Percentiles rank a stretch among this genome's conserved stretches.
Evolutionary conservation across 1,140 invertebrate genomes (phyloP).

Genomic region (Bombus fervidus): DNA sequence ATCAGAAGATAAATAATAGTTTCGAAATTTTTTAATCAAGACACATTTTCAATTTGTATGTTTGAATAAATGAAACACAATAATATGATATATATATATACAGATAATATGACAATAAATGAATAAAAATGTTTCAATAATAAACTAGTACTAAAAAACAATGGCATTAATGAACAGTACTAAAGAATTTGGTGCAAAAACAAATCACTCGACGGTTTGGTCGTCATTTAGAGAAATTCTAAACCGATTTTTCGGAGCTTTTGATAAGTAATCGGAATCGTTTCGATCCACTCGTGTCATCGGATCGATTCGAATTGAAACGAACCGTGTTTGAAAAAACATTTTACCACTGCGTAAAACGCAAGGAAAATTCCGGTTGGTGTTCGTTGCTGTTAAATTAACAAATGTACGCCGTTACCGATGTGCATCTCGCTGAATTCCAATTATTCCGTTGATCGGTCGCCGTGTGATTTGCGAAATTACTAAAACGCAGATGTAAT

Average conservation of each 20-base stretch:
- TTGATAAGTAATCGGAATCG: background rate
- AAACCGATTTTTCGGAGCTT: background rate
- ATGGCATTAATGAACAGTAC: too few species aligned
- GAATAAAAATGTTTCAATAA: too few species aligned
- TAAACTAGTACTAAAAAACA: too few species aligned
- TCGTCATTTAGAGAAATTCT: background rate
- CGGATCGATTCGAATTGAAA: background rate
- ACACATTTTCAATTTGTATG: too few species aligned
- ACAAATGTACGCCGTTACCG: conserved; percentile 29
- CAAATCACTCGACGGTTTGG: background rate
- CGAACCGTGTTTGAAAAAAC: background rate
- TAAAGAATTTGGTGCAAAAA: background rate
- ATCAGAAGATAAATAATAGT: too few species aligned
- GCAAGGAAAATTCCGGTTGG: conserved; percentile 3
- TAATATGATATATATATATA: too few species aligned
- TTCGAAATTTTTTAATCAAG: too few species aligned
- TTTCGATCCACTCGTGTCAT: background rate
- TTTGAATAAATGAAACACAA: too few species aligned
- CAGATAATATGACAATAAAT: too few species aligned
- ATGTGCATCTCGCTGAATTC: conserved; percentile 45
- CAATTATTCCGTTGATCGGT: conserved; percentile 50
- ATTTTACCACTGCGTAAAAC: background rate
- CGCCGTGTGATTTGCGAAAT: conserved; percentile 50
- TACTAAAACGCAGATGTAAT: conserved; percentile 42
- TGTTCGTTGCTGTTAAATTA: conserved; percentile 54